These are phyloP conservation scores for Agelas oroides DNA, from an alignment of 37 sponge, comb jelly and placozoan species.

Conservation along the genomic window DNA sequence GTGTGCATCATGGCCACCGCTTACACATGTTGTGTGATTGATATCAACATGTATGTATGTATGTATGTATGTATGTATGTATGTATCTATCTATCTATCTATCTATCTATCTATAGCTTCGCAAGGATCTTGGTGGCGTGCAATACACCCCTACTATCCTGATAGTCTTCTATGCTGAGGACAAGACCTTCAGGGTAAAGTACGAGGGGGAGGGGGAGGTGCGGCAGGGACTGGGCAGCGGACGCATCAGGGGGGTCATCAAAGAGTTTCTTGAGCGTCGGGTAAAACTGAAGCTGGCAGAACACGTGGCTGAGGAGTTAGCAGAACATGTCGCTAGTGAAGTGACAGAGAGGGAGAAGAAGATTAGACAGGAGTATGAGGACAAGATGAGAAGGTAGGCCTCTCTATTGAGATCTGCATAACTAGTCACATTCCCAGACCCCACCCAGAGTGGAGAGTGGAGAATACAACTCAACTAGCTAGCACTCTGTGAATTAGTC, in stretches of 20 bases:
- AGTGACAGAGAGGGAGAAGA: conserved; percentile 28
- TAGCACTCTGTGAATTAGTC: too few species aligned
- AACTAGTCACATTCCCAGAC: background rate
- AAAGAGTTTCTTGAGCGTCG: conserved; percentile 49
- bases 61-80: too few species aligned
- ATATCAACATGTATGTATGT: too few species aligned
- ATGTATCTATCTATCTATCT: too few species aligned
- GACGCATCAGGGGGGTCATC: conserved; percentile 22
- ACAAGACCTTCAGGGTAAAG: conserved; percentile 19
- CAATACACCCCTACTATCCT: conserved; percentile 61
- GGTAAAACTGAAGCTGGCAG: conserved; percentile 54
- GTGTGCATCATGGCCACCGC: too few species aligned
- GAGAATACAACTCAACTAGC: too few species aligned
- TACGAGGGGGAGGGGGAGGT: conserved; percentile 58
- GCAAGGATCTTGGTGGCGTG: conserved; percentile 60
- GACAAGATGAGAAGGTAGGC: conserved; percentile 56
- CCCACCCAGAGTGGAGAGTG: too few species aligned
- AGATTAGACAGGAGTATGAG: conserved; percentile 65
- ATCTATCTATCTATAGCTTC: too few species aligned
- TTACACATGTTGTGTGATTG: too few species aligned
- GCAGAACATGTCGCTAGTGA: conserved; percentile 13
- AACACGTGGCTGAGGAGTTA: conserved; percentile 48
- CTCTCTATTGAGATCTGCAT: background rate
- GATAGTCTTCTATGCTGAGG: conserved; percentile 29
- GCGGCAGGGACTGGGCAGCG: conserved; percentile 23